Evolutionary conservation across 2,888 invertebrate species (phyloP), one percentile per base, ranked within the genome.

Genomic region (Nebria salina): DNA sequence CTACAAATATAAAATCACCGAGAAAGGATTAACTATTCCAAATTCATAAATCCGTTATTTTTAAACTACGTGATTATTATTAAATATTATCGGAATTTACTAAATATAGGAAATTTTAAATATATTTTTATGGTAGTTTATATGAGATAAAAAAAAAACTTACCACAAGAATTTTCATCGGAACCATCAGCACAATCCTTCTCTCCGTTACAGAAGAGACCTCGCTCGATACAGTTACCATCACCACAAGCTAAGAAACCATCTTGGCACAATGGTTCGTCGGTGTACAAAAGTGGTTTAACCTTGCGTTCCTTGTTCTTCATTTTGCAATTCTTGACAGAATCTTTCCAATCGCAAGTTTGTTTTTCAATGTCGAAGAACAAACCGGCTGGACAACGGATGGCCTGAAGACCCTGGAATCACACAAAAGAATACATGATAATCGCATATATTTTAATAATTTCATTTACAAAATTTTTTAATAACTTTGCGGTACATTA

Each of bases 321-420:
- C 85, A 94, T 88, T 87, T 96, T 96, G 90, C 97, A 97, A 89
- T 97, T 97, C 89, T 96, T 96, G n/a, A 97, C 97, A 2, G 96
- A 93, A 83, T 94, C 96, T 88, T 96, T 97, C 97, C 97, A 97
- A 88, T 97, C 97, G 87, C 97, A 97, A 2, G 97, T 97, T 90
- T 97, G 97, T 89, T 97, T 96, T 88, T 97, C 97, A 87, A 97
- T 96, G 89, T 97, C 97, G 90, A 97, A 97, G 90, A 92, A 97
- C 85, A 97, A 90, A 89, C 97, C 97, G 80, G 97, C 96, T 68
- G 97, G 97, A 88, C 97, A 97, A 89, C 97, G 94, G 87, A 97
- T 96, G 42, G 96, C 97, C 93, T 97, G 96, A 76, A 97, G 93
- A 87, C 97, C 97, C 95, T 96, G 89, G 84, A 89, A 88, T 79